Conservation (phyloP, 2,113 vertebrate species). For the Hyperopisus bebe region DNA sequence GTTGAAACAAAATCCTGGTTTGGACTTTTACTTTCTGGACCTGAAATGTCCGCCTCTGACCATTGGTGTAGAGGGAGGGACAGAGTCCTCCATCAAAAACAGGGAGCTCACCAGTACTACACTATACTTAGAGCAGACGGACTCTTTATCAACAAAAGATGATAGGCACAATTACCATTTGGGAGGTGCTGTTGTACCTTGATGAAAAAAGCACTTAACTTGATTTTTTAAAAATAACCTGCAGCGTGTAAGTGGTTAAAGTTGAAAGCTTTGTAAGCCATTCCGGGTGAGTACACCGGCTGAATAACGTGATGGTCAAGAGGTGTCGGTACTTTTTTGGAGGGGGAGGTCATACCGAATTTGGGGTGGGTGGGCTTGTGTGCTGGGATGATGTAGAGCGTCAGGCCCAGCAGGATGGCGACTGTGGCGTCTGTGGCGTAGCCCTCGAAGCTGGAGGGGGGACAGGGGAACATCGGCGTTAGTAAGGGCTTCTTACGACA, state of each 20-base stretch:
- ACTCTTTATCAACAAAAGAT: neutral
- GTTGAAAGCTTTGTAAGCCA: neutral
- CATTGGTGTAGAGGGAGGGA: neutral
- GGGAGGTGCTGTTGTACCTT: neutral
- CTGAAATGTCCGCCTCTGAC: too few relatives aligned
- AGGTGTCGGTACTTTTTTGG: neutral
- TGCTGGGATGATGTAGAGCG: conserved; percentile 80
- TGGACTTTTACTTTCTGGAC: too few relatives aligned
- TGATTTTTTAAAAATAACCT: neutral
- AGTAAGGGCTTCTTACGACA: neutral
- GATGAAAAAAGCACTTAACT: neutral
- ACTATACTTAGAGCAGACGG: neutral
- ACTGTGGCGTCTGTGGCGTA: conserved; percentile 79
- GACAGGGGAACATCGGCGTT: too few relatives aligned
- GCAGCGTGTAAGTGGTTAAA: neutral
- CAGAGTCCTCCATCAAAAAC: neutral
- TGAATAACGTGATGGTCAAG: neutral
- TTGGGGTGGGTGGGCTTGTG: conserved; percentile 54
- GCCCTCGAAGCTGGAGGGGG: conserved; percentile 56
- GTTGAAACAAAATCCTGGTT: too few relatives aligned
- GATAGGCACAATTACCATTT: neutral
- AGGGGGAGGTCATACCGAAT: conserved; percentile 51
- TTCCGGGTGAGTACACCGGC: neutral
- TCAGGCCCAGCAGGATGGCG: conserved; percentile 75
- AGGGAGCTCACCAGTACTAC: neutral